Base-by-base conservation (phyloP, 1,140 invertebrate genomes). In the Bombus waltoni region DNA sequence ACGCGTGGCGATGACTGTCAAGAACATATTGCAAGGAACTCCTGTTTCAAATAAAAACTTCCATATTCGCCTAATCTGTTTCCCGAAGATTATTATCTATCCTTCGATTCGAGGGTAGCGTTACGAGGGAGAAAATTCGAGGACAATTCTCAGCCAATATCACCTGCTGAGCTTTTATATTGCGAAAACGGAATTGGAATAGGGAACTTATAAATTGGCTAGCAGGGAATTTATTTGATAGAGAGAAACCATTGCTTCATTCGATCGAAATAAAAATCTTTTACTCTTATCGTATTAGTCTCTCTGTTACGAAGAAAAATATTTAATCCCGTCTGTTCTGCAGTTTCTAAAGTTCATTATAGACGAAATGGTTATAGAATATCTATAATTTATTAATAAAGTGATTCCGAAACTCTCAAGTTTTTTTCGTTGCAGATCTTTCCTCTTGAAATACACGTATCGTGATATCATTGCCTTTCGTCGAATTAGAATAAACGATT, bases 41-140 rank as follows among this genome's bases (percentile, higher is more conserved):
- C 2, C 35, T 22, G 59, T 81, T 81, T 59, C 28, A 32, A 72
- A 72, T 38, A 18, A 1, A 42, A 47, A 81, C 68, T 81, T 42
- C 79, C 79, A 81, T 42, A 81, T 81, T 81, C 79, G 28, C 68
- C 68, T 42, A 68, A 81, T 81, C 79, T 42, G 38, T 44, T 57
- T 47, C 18, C 47, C 47, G 28, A 38, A 35, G 66, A 80, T 80
- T 80, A 70, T 80, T 47, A 71, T 80, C 78, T 80, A n/a, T 40
- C n/a, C 47, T n/a, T 15, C 38, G 72, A 59, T 81, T 72, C 25
- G 28, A 72, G 47, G 44, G 35, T 42, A 71, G 25, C 40, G 66
- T 53, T 57, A 72, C 66, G 47, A 59, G 28, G 18, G 5, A 5
- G 13, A 5, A 28, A 15, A 35, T 57, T 59, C 68, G 18, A 32